A percentile compares a stretch with the other conserved stretches of the same genome.
phyloP scores from a whole-genome alignment of 2,888 invertebrate species.

The Caenorhabditis sp. region DNA sequence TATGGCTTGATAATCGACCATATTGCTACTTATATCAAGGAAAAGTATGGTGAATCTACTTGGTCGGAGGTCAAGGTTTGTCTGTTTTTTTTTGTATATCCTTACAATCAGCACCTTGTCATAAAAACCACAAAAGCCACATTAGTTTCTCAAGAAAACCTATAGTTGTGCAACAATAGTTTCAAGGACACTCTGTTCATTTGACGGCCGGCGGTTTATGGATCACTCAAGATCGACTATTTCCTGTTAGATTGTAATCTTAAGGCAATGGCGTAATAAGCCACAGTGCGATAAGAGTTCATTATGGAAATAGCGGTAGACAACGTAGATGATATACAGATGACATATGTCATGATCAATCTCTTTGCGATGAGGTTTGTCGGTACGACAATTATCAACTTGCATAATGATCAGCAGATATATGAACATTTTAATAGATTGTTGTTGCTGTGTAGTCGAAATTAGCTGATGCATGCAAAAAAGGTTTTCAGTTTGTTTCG shows the following conservation, averaged over 20 bases:
- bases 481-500: slow-evolving; percentile 72
- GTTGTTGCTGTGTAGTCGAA: slow-evolving; percentile 12
- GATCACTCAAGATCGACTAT: slow-evolving; percentile 29
- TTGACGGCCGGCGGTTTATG: slow-evolving; percentile 39
- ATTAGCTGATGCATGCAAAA: not conserved
- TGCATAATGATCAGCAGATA: too few relatives aligned
- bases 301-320: slow-evolving; percentile 19
- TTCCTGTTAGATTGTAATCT: slow-evolving; percentile 57
- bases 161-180: slow-evolving; percentile 43
- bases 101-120: too few relatives aligned
- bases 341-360: slow-evolving; percentile 55
- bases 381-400: slow-evolving; percentile 28
- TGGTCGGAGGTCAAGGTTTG: slow-evolving; percentile 86
- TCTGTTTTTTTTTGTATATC: not conserved
- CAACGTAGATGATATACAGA: slow-evolving; percentile 19
- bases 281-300: slow-evolving; percentile 15
- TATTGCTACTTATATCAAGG: slow-evolving; percentile 93
- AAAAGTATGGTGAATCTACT: slow-evolving; percentile 94
- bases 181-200: slow-evolving; percentile 53
- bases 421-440: too few relatives aligned
- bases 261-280: slow-evolving; percentile 52
- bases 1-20: slow-evolving; percentile 96
- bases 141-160: slow-evolving; percentile 4
- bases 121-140: not conserved
- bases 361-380: slow-evolving; percentile 32